These are phyloP conservation scores for Allobates femoralis DNA, from an alignment of 2,797 vertebrate genomes.

Conservation along the genomic window DNA sequence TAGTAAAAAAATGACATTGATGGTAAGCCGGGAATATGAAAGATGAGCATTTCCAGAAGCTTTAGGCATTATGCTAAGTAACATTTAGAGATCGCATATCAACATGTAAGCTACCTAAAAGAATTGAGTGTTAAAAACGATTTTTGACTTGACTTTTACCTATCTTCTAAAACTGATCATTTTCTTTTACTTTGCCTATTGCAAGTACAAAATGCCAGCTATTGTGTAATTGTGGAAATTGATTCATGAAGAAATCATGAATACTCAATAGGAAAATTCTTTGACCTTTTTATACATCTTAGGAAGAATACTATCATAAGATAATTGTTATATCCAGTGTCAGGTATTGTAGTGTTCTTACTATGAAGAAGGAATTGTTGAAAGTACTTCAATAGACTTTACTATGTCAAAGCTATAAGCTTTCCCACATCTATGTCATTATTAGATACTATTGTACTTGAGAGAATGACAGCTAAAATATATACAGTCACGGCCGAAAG, in stretches of 20 bases:
- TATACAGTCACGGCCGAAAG: too few species aligned
- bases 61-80: too few species aligned
- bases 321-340: slow-evolving; percentile 26
- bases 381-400: slow-evolving; percentile 9
- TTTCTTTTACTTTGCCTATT: background rate
- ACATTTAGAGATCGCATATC: too few species aligned
- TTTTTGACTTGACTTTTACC: background rate
- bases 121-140: background rate
- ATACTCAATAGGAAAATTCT: slow-evolving; percentile 26
- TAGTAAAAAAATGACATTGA: too few species aligned
- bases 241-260: slow-evolving; percentile 35
- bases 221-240: background rate
- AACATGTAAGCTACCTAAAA: background rate
- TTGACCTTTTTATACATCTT: slow-evolving; percentile 17
- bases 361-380: background rate
- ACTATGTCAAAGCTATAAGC: background rate
- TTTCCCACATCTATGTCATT: too few species aligned
- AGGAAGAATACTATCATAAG: background rate
- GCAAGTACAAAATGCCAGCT: background rate
- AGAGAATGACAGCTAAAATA: too few species aligned
- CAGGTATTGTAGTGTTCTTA: slow-evolving; percentile 15
- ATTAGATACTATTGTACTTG: too few species aligned
- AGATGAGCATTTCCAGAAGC: too few species aligned
- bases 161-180: background rate
- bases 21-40: too few species aligned